These are phyloP conservation scores for Dendroctonus ponderosae DNA, from an alignment of 1,140 invertebrate species.

Conservation along the genomic window DNA sequence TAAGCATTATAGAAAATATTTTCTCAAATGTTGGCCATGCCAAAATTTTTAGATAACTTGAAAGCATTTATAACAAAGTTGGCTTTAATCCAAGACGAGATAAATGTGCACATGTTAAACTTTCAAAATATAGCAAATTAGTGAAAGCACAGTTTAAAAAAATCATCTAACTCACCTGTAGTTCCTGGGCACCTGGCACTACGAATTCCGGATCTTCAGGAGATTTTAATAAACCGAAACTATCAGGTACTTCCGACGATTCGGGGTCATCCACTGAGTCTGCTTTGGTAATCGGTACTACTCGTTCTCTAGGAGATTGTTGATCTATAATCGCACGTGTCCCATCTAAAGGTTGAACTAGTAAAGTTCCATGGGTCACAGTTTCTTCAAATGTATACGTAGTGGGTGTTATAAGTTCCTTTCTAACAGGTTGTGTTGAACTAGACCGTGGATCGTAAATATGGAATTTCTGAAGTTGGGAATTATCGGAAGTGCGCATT, in stretches of 20 bases:
- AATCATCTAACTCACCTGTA: constrained; percentile 50
- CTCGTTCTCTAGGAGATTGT: constrained; percentile 29
- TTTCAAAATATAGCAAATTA: too few species aligned
- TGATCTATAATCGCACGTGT: constrained; percentile 38
- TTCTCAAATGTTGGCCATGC: too few species aligned
- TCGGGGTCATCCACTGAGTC: constrained; percentile 37
- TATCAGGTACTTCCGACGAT: constrained; percentile 45
- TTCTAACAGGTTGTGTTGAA: constrained; percentile 48
- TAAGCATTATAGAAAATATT: too few species aligned
- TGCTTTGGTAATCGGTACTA: constrained; percentile 34
- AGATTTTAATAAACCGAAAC: constrained; percentile 41
- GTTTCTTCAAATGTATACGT: constrained; percentile 44
- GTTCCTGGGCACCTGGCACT: constrained; percentile 55
- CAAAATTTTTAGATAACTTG: too few species aligned
- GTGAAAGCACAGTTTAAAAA: too few species aligned
- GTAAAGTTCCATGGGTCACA: constrained; percentile 46
- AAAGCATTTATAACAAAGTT: too few species aligned
- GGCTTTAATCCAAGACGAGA: too few species aligned
- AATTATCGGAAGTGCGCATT: not conserved
- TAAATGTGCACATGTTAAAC: too few species aligned
- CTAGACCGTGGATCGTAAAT: constrained; percentile 4
- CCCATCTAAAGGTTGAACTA: constrained; percentile 45
- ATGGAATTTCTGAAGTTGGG: not conserved
- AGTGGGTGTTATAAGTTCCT: constrained; percentile 55
- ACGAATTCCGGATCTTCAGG: constrained; percentile 38